These are phyloP conservation scores for Drosophila pseudoobscura DNA, from an alignment of 1,140 invertebrate genomes.

Conservation along the genomic window DNA sequence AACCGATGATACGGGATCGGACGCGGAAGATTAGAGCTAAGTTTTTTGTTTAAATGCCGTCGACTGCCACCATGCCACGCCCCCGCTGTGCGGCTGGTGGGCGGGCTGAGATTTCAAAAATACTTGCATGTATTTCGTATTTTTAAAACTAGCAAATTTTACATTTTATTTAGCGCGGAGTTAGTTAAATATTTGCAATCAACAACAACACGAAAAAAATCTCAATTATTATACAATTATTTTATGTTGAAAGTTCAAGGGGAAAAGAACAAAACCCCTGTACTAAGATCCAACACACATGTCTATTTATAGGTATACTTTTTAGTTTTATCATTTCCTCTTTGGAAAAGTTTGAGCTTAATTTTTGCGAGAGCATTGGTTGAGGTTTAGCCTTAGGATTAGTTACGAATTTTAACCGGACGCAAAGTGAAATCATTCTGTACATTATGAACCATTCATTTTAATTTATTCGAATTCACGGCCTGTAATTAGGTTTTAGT, in stretches of 20 bases:
- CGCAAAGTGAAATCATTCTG: constrained; percentile 55
- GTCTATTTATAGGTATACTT: constrained; percentile 30
- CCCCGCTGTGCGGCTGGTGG: too few species aligned
- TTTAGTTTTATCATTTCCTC: constrained; percentile 23
- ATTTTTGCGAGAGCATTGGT: constrained; percentile 21
- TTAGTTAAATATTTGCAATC: constrained; percentile 74
- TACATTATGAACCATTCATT: constrained; percentile 69
- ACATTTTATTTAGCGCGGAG: constrained; percentile 72
- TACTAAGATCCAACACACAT: constrained; percentile 22
- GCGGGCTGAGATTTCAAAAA: constrained; percentile 60
- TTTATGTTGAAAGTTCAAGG: constrained; percentile 27
- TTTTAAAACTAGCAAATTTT: constrained; percentile 74
- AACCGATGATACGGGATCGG: constrained; percentile 18
- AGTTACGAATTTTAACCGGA: constrained; percentile 40
- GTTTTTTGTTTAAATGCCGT: constrained; percentile 46
- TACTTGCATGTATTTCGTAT: constrained; percentile 52
- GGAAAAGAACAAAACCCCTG: constrained; percentile 11
- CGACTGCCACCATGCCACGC: constrained; percentile 18
- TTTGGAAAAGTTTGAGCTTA: constrained; percentile 24
- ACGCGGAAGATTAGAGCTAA: constrained; percentile 53
- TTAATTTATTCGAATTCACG: constrained; percentile 56
- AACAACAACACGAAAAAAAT: constrained; percentile 45
- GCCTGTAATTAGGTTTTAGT: constrained; percentile 39
- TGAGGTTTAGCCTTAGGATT: constrained; percentile 40
- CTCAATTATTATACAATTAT: constrained; percentile 54